Evolutionary conservation across 1,140 invertebrate genomes (phyloP), one percentile per base, ranked within the genome.

Genomic region (Riptortus pedestris): DNA sequence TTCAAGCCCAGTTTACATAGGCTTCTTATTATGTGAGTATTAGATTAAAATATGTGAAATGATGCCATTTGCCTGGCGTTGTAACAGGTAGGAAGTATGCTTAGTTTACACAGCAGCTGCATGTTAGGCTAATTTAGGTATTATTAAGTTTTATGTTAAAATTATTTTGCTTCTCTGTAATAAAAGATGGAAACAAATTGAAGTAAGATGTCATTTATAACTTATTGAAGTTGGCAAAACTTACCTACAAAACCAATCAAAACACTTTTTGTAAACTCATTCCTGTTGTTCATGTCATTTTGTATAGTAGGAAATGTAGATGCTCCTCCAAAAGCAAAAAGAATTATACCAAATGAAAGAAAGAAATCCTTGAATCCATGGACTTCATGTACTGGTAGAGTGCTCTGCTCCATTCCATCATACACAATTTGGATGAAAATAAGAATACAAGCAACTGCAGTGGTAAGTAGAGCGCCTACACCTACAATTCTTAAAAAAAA

Each of bases 241-340:
- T 73, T 70, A 82, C 81, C 77, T 43, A 71, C 52, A 70, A 83
- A 82, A 28, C 76, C 79, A 51, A 79, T 74, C 4, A 75, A 69
- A 12, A 81, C 71, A 61, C 78, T 79, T 33, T 74, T 77, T 4
- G 76, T 73, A 70, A 84, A 85, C 67, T 81, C 72, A 1, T 71
- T 71, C 66, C 78, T 79, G 60, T 84, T 75, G 20, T 74, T 72
- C 83, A 85, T 85, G 67, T 86, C 84, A 68, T 85, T 85, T 70
- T 85, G 84, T 33, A 86, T 83, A 0, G 83, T 85, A 7, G 85
- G 85, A 74, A 86, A 85, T 0, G 83, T 79, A 7, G 82, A 80
- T 0, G 82, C 82, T 16, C 84, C 84, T 0, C 83, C 84, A 71
- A 83, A 86, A 1, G 82, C 77, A 68, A 86, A 86, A 69, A 85